These are phyloP conservation scores for Crypturellus tataupa DNA, from an alignment of 2,797 vertebrate species.

Conservation along the genomic window DNA sequence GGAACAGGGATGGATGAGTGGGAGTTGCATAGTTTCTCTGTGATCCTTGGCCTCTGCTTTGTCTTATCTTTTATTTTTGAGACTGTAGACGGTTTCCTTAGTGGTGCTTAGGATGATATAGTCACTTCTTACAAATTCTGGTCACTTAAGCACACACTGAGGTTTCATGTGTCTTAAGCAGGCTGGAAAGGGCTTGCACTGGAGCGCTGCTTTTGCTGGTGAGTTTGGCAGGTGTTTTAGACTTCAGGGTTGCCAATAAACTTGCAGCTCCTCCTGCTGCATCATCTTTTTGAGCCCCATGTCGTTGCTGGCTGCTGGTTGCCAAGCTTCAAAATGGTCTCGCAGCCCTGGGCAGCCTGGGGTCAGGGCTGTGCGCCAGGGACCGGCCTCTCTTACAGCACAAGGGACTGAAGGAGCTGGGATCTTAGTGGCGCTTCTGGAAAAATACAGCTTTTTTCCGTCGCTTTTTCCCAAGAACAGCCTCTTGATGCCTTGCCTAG, in stretches of 20 bases:
- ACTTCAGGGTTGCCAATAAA: neutral
- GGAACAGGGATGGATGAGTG: neutral
- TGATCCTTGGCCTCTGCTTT: neutral
- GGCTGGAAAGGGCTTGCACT: neutral
- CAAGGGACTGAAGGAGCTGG: neutral
- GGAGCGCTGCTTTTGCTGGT: neutral
- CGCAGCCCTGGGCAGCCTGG: accelerated
- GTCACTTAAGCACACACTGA: neutral
- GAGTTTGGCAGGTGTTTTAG: no score
- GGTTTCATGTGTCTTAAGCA: neutral
- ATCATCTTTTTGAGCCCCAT: neutral
- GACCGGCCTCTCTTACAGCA: accelerated
- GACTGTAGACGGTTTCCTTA: neutral
- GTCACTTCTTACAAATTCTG: neutral
- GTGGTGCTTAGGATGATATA: accelerated
- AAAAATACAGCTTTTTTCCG: neutral
- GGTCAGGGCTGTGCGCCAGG: neutral
- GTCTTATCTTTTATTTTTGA: neutral
- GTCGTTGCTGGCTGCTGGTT: neutral
- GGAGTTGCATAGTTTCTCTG: neutral
- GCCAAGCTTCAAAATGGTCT: neutral
- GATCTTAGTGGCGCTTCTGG: neutral
- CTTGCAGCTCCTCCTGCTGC: neutral
- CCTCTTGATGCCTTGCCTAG: neutral
- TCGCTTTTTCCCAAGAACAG: neutral